A percentile compares a stretch with the other conserved stretches of the same genome.
Conservation (phyloP, 64 coral and sea anemone species). For the Porites lutea region DNA sequence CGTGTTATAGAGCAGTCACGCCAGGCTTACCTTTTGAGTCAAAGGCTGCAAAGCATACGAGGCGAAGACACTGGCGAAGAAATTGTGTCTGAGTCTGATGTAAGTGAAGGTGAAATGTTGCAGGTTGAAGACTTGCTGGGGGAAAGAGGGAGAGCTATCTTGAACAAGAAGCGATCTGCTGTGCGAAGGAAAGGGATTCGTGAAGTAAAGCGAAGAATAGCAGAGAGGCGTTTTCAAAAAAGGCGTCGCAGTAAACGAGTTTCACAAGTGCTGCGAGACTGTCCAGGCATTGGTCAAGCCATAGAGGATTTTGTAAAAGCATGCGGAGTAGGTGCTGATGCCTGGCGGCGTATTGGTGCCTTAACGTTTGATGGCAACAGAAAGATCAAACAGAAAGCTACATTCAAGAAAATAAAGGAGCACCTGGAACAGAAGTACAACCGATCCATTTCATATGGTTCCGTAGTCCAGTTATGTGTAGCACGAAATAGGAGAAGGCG, state of each 20-base stretch:
- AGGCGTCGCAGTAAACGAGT: constrained; percentile 46
- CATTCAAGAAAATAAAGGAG: constrained; percentile 58
- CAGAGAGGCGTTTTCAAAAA: constrained; percentile 42
- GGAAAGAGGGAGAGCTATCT: constrained; percentile 27
- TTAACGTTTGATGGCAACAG: constrained; percentile 73
- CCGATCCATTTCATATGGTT: constrained; percentile 39
- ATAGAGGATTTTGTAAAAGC: constrained; percentile 61
- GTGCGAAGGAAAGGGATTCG: constrained; percentile 36
- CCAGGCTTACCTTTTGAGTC: constrained; percentile 9
- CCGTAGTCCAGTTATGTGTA: constrained; percentile 71
- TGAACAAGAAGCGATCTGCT: constrained; percentile 39
- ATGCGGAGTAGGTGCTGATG: constrained; percentile 56
- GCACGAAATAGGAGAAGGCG: constrained; percentile 57
- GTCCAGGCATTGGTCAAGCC: constrained; percentile 49
- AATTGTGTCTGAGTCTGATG: constrained; percentile 64
- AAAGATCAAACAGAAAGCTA: constrained; percentile 56
- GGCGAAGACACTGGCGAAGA: constrained; percentile 20
- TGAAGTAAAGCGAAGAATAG: constrained; percentile 46
- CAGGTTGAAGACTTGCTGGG: neutral
- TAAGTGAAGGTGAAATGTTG: constrained; percentile 25
- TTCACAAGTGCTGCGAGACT: constrained; percentile 15
- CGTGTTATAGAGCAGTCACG: constrained; percentile 51
- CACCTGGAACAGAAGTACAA: constrained; percentile 43
- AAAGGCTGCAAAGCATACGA: neutral
- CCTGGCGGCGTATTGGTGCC: constrained; percentile 50